These are phyloP conservation scores for Apolygus lucorum DNA, from an alignment of 1,140 invertebrate species.

Conservation along the genomic window DNA sequence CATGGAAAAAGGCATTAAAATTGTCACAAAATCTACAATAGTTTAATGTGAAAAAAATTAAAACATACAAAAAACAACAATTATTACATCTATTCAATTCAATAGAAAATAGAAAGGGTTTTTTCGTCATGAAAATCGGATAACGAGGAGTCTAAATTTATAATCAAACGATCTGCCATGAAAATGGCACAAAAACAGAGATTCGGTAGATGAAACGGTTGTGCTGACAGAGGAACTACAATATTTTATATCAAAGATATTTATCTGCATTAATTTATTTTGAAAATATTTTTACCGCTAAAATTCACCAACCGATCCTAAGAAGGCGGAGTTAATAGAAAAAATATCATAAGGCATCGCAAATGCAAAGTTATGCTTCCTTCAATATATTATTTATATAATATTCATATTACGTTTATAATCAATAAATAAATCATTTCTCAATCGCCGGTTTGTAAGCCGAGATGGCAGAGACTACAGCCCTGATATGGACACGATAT, in stretches of 20 bases:
- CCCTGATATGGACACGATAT: conserved; percentile 26
- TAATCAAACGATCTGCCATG: too few species aligned
- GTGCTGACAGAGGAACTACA: conserved; percentile 8
- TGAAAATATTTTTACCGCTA: conserved; percentile 19
- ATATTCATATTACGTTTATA: conserved; percentile 20
- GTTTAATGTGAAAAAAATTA: conserved; percentile 1
- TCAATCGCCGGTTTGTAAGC: conserved; percentile 2
- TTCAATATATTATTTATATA: conserved; percentile 17
- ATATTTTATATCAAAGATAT: conserved; percentile 6
- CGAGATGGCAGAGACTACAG: conserved; percentile 13
- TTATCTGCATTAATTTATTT: conserved; percentile 12
- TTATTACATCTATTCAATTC: background rate
- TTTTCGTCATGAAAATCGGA: background rate
- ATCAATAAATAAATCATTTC: conserved; percentile 15
- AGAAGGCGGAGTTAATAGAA: conserved; percentile 28
- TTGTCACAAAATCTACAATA: background rate
- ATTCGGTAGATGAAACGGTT: too few species aligned
- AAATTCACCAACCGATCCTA: conserved; percentile 24
- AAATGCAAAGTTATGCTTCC: conserved; percentile 23
- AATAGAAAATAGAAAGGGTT: background rate
- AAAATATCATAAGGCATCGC: conserved; percentile 27
- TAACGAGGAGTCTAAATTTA: too few species aligned
- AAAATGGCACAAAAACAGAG: too few species aligned
- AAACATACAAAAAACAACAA: background rate
- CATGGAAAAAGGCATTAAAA: background rate